Evolutionary conservation across 2,113 vertebrate genomes (phyloP), one percentile per base, ranked within the genome.

Genomic region (Platysteira castanea): DNA sequence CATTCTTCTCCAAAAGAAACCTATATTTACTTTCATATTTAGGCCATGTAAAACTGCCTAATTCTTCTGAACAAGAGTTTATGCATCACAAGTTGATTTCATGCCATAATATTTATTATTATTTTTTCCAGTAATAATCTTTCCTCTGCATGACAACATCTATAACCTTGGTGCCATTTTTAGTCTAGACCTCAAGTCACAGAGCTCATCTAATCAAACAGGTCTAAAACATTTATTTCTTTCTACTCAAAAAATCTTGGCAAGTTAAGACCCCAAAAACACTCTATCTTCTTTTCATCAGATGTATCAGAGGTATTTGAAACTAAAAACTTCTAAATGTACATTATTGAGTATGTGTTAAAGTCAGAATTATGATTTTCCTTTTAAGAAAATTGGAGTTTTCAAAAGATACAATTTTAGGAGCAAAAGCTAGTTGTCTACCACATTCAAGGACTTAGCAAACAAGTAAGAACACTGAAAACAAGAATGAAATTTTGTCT

Each of bases 401-500:
- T 89, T 73, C 42, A 59, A 63, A 87, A 59, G 12, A 61, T 21
- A 7, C 2, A 6, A 68, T 84, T 53, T 87, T n/a, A 50, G 28
- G 22, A 46, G 47, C 5, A 79, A 86, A 84, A 83, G 3, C 5
- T 35, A 79, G 9, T 37, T 68, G n/a, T 28, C 13, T 60, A 54
- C n/a, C 49, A 77, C 0, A 1, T 12, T 15, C 20, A 42, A 1
- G 2, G 23, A 69, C 23, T 52, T 41, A 10, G 22, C 10, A 84
- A 81, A 77, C 10, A 68, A 44, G 8, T 23, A 74, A 49, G 19
- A 84, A 71, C 13, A 73, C 15, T 41, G 13, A 67, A 89, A 68
- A 73, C 7, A 28, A 59, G 8, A 86, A 67, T 27, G 7, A 73
- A 77, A 39, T 74, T 59, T 56, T 69, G 16, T 21, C 56, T 65